These are phyloP conservation scores for Pyrgilauda ruficollis DNA, from an alignment of 2,113 vertebrate species.

Conservation along the genomic window DNA sequence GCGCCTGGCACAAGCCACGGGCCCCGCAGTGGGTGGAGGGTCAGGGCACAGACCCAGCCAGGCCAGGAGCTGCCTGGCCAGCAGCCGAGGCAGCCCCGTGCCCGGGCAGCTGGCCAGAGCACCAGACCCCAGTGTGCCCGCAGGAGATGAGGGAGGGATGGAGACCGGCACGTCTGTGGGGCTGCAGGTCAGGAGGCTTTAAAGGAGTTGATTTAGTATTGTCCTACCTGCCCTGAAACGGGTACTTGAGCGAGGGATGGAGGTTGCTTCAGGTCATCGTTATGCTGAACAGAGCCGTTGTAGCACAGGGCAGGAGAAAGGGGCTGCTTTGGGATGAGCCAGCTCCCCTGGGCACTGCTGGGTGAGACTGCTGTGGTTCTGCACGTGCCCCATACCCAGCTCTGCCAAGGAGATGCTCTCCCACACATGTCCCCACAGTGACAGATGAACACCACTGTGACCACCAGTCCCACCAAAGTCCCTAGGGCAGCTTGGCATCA, in stretches of 20 bases:
- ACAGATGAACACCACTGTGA: not conserved
- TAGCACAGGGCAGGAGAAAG: not conserved
- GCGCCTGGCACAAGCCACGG: not conserved
- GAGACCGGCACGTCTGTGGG: not conserved
- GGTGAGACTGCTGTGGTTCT: not conserved
- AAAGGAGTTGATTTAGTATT: slow-evolving; percentile 53
- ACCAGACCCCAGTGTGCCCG: not conserved
- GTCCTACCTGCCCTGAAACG: slow-evolving; percentile 30
- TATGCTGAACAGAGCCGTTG: slow-evolving; percentile 4
- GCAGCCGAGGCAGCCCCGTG: not conserved
- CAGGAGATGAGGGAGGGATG: slow-evolving; percentile 25
- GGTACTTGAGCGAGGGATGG: not conserved
- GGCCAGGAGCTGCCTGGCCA: not conserved
- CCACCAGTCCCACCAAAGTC: not conserved
- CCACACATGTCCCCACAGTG: not conserved
- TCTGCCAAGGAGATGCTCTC: not conserved
- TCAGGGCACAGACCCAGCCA: not conserved
- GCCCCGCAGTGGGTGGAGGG: not conserved
- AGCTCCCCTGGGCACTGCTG: not conserved
- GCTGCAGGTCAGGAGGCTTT: not conserved
- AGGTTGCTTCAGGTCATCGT: slow-evolving; percentile 25
- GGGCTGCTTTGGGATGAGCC: not conserved
- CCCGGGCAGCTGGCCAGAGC: not conserved
- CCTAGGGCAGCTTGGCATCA: not conserved
- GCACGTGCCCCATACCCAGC: not conserved